These are phyloP conservation scores for Cyclina sinensis DNA, from an alignment of 1,140 invertebrate species.

Conservation along the genomic window DNA sequence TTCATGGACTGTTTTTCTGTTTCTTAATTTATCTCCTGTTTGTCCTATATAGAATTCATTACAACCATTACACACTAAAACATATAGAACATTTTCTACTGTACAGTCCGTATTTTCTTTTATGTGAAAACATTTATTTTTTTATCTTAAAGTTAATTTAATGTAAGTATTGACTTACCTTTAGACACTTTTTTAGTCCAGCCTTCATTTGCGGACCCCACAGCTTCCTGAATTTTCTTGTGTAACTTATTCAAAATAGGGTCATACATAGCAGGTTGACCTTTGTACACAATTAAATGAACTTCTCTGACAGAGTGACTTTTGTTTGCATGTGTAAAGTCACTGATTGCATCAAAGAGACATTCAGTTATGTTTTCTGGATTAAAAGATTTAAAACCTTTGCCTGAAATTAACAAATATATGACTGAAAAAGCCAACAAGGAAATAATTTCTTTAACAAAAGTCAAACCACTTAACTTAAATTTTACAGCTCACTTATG, in stretches of 20 bases:
- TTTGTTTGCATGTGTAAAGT: background rate
- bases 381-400: slow-evolving; percentile 3
- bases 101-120: no score
- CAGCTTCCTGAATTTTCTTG: slow-evolving; percentile 1
- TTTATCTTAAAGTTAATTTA: no score
- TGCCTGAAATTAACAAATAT: background rate
- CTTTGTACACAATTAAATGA: slow-evolving; percentile 28
- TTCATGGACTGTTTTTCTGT: no score
- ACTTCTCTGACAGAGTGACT: background rate
- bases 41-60: no score
- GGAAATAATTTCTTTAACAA: no score
- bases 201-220: background rate
- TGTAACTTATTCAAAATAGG: slow-evolving; percentile 27
- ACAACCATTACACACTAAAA: no score
- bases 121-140: no score
- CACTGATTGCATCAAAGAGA: slow-evolving; percentile 44
- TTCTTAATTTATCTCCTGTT: no score
- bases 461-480: no score
- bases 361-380: slow-evolving; percentile 44
- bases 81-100: no score
- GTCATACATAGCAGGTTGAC: background rate
- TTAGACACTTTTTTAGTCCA: slow-evolving; percentile 5
- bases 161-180: background rate
- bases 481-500: no score
- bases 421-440: no score